Evolutionary conservation across 53 echinoderm and acorn worm species (phyloP).

Genomic region (Patiria pectinifera): DNA sequence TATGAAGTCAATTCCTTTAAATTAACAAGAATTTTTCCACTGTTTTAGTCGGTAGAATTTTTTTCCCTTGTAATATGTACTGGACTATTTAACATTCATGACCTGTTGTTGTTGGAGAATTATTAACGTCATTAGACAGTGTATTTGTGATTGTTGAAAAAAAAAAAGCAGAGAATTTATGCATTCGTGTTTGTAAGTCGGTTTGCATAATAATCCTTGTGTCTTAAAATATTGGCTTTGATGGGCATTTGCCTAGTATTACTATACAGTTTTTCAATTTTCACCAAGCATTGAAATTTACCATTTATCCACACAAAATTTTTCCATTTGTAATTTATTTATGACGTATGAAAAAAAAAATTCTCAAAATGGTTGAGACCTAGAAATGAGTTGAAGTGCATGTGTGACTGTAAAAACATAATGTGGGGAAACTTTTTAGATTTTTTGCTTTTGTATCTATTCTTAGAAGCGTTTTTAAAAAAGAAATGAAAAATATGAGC

Average conservation of each 20-base stretch:
- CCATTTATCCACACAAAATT: constrained; percentile 55
- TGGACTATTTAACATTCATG: constrained; percentile 19
- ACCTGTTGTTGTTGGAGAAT: constrained; percentile 37
- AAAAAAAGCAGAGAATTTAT: constrained; percentile 18
- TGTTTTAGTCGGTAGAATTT: constrained; percentile 47
- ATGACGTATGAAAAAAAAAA: constrained; percentile 29
- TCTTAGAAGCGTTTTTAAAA: constrained; percentile 72
- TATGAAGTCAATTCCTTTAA: constrained; percentile 1
- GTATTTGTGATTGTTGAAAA: constrained; percentile 41
- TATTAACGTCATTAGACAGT: constrained; percentile 33
- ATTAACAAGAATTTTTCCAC: constrained; percentile 29
- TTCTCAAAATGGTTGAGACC: constrained; percentile 38
- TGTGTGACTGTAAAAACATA: constrained; percentile 71
- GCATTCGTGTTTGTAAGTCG: constrained; percentile 40
- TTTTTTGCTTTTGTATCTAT: constrained; percentile 76
- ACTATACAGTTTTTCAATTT: constrained; percentile 20
- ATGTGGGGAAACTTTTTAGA: constrained; percentile 58
- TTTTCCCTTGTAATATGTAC: constrained; percentile 32
- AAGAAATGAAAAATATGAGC: constrained; percentile 47
- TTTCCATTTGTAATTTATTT: constrained; percentile 73
- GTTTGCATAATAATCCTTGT: constrained; percentile 48
- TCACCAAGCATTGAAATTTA: constrained; percentile 58
- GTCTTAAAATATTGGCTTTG: constrained; percentile 47
- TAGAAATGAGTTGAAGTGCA: constrained; percentile 68
- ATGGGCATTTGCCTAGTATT: constrained; percentile 52